phyloP scores from a whole-genome alignment of 2,113 vertebrate genomes.

The Cichladusa arquata region DNA sequence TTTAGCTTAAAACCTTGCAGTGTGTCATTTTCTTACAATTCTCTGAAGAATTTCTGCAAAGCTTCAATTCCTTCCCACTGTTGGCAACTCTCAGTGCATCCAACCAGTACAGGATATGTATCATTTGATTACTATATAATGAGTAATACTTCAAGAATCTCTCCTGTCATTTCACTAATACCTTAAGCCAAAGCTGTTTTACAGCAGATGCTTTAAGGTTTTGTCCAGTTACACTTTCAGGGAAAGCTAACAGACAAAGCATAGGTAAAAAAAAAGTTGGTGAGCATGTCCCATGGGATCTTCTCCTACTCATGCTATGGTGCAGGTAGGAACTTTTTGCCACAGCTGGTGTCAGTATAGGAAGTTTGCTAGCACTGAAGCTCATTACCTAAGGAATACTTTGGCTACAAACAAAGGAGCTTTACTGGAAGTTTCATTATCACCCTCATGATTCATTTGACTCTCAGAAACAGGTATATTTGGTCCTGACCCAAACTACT shows the following conservation, averaged over 20 bases:
- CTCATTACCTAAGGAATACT: neutral
- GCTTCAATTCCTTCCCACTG: neutral
- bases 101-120: neutral
- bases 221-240: neutral
- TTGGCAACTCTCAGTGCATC: neutral
- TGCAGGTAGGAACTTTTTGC: neutral
- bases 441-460: neutral
- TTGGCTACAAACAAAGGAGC: neutral
- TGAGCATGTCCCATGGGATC: neutral
- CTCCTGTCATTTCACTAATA: neutral
- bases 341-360: neutral
- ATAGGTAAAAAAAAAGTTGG: neutral
- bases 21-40: constrained; percentile 10
- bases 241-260: neutral
- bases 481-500: neutral
- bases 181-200: neutral
- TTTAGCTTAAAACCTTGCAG: neutral
- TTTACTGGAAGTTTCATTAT: neutral
- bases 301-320: neutral
- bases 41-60: neutral
- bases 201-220: neutral
- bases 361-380: neutral
- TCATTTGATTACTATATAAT: neutral
- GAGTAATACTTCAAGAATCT: neutral
- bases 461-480: neutral